A percentile compares a stretch with the other conserved stretches of the same genome.
phyloP scores from a whole-genome alignment of 2,797 vertebrate genomes.

The Antrozous pallidus region DNA sequence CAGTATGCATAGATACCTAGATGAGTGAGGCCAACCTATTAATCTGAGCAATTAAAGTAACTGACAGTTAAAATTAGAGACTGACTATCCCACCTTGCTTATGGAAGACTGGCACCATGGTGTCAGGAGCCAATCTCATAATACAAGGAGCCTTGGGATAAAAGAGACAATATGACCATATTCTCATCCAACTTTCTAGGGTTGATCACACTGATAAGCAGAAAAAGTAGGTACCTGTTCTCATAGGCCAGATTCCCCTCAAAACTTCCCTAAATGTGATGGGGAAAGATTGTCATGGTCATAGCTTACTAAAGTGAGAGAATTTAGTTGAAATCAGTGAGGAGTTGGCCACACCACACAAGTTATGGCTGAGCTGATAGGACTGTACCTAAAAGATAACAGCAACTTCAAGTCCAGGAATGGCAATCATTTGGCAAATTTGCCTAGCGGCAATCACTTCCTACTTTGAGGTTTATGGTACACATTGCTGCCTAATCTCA shows the following conservation, averaged over 20 bases:
- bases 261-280: not conserved
- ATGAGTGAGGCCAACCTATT: not conserved
- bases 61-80: not conserved
- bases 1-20: not conserved
- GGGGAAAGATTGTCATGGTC: not conserved
- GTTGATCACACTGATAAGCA: not conserved
- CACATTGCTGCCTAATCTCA: not conserved
- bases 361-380: not conserved
- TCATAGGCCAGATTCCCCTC: not conserved
- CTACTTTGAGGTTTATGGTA: constrained; percentile 1
- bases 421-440: not conserved
- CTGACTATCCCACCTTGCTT: not conserved
- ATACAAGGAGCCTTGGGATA: not conserved
- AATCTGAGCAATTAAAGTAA: not conserved
- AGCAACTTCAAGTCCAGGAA: not conserved
- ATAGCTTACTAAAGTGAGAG: not conserved
- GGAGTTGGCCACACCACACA: not conserved
- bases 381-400: not conserved
- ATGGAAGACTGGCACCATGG: not conserved
- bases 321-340: constrained; percentile 11
- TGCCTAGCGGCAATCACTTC: not conserved
- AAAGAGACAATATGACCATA: not conserved
- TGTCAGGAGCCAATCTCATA: not conserved
- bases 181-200: not conserved
- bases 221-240: not conserved